Base-by-base conservation (phyloP, 2,888 invertebrate genomes). In the Atherix ibis region DNA sequence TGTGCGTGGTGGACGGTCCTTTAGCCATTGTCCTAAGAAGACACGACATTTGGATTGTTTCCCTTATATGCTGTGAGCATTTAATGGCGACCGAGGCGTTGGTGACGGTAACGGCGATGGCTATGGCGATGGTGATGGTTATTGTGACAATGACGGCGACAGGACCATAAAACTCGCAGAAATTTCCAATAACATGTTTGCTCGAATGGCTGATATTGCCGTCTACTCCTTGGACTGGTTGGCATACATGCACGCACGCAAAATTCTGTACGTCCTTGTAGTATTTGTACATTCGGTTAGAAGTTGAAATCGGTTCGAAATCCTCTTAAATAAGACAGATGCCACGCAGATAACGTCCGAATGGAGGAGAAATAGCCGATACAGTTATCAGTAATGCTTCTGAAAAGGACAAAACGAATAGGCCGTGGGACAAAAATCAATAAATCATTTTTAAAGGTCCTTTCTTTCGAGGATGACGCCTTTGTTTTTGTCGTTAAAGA, bases 381-480 rank as follows among this genome's bases (percentile, higher is more conserved):
- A n/a, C n/a, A n/a, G n/a, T n/a, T n/a, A n/a, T n/a, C n/a, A n/a
- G n/a, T n/a, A n/a, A 22, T 10, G 10, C 22, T 22, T 8, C 10
- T 35, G 35, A 35, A 22, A 31, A 16, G 17, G 14, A 28, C 31
- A 24, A 30, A n/a, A 30, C 29, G 30, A 31, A 18, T 35, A 35
- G 31, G 27, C 26, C 32, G 14, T 39, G 34, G 32, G 9, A 34
- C 24, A 32, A 31, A 36, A 40, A 40, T 40, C 40, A 40, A 40
- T 40, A 40, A 40, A 40, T 40, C 40, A 40, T 40, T 35, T 40
- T 33, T 34, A 40, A 40, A 35, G 34, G 29, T 32, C 33, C 27
- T 36, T 35, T 34, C 32, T 35, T 36, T 40, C 30, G 22, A 22
- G 6, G 22, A 22, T 10, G 22, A 22, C 22, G 22, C 22, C 22